Base-by-base conservation (phyloP, 2,113 vertebrate genomes). In the Entelurus aequoreus region DNA sequence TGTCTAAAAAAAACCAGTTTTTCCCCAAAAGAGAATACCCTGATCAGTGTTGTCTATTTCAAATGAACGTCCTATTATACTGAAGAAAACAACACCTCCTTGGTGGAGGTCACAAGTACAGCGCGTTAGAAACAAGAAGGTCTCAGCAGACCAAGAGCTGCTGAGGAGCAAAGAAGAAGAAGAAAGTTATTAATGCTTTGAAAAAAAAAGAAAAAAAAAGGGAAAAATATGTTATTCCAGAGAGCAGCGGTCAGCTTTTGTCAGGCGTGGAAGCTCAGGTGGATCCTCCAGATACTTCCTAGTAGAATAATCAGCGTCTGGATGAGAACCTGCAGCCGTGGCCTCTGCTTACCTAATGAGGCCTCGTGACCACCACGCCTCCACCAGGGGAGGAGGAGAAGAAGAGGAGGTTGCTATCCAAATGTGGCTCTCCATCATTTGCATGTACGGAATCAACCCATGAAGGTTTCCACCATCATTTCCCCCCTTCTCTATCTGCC, bases 261-360 rank as follows among this genome's bases (percentile, higher is more conserved):
- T 82, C 68, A 85, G 80, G 68, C 63, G 68, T 63, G 21, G 37
- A 62, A 61, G 57, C 13, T 15, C 35, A 8, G 52, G 13, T 37
- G 68, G 69, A 76, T 65, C 53, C 69, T 83, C 80, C 69, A 77
- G 80, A 77, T 81, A 79, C 68, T 52, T 62, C 51, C 74, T 71
- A 71, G 72, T 65, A 79, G 81, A 88, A 87, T 88, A 86, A 85
- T 86, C 72, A 80, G 66, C 42, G 82, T 72, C 78, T 80, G 47
- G 59, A 63, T 75, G 72, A 83, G 78, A 71, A 74, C 78, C 71
- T 67, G 73, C 79, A 85, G 81, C 74, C 81, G 72, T 73, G 83
- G 80, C 79, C 88, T 87, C 78, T 74, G 84, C 86, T 86, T 88
- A 86, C 83, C 89, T 91, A 91, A 91, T 88, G 85, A 88, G 86